Base-by-base conservation (phyloP, 2,797 vertebrate genomes). In the Gymnopithys bicolor region DNA sequence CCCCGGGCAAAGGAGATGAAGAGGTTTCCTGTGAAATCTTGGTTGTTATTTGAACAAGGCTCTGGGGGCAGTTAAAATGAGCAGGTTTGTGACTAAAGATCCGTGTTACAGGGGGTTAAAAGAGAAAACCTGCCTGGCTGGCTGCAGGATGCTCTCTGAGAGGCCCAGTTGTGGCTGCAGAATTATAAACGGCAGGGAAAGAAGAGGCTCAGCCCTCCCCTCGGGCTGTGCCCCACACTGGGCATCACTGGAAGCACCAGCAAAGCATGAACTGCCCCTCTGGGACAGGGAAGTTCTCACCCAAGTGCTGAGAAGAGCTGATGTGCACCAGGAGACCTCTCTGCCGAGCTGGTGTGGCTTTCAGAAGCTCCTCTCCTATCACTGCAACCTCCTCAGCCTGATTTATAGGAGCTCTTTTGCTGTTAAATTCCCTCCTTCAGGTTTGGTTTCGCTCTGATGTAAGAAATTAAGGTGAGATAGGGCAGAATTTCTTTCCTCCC, bases 201-300 rank as follows among this genome's bases (percentile, higher is more conserved):
- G 74, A 6, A 0, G 51, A 33, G 53, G 58, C 24, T 64, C 37
- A 87, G 58, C 71, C 62, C 33, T 45, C 22, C 25, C 62, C 0
- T 0, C 0, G 0, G n/a, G 30, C 16, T 79, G 43, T n/a, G 33
- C 56, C 46, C 15, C 41, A 45, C 45, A 1, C 39, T 2, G 9
- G 19, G 43, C 70, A 1, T 39, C 16, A 11, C 18, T 27, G 58
- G 35, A 25, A 39, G 25, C 35, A 60, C 3, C 45, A 80, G 62
- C 51, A 24, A 12, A n/a, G 51, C 5, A 10, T 69, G 60, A 32
- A 32, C 76, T 82, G 55, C 87, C 35, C 32, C 25, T 91, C 81
- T 60, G 70, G 55, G 30, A 43, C 7, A 28, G 55, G 39, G 52
- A 92, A 87, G 69, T 83, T 93, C 75, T 77, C 75, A 64, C 56